Base-by-base conservation (phyloP, 2,888 invertebrate genomes). In the Acrobasis consociella region DNA sequence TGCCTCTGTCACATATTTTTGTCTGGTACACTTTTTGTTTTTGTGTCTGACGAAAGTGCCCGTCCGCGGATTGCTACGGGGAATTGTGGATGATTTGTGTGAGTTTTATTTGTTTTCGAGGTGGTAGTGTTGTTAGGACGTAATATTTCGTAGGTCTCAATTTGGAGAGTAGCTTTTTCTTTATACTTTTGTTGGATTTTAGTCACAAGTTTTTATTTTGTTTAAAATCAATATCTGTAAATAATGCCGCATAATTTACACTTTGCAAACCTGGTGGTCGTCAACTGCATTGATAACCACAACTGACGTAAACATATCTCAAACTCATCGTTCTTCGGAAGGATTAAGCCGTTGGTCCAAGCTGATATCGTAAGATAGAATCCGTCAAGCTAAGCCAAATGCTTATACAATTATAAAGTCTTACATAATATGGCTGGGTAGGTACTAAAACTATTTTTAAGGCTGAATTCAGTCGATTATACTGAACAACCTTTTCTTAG, bases 1-100 rank as follows among this genome's bases (percentile, higher is more conserved):
- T 82, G 85, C 82, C 85, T 82, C 78, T 74, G 81, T 80, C 86
- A 82, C 82, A 83, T 82, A 81, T 81, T 80, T 85, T 75, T 77
- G 77, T 79, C 75, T 79, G 75, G 70, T 67, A 66, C 64, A 68
- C 74, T 78, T 84, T 81, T 85, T 80, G 74, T 61, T 53, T 61
- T 51, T 60, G 60, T 61, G 52, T 61, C 52, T 42, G 39, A 38
- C 22, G 52, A 53, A 46, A 46, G 53, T 60, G 52, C 38, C 22
- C 16, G 52, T 60, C 42, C 22, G 61, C 61, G 53, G 61, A 61
- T 53, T 53, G 46, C 49, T 42, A 10, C 15, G n/a, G 17, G 46
- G 52, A 22, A 11, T 53, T 53, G 11, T 38, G 38, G 15, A 16
- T 38, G 16, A 38, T 39, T 42, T 51, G 17, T 38, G 17, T 13